Evolutionary conservation across 1,140 invertebrate species (phyloP).

Genomic region (Zaprionus davidi): DNA sequence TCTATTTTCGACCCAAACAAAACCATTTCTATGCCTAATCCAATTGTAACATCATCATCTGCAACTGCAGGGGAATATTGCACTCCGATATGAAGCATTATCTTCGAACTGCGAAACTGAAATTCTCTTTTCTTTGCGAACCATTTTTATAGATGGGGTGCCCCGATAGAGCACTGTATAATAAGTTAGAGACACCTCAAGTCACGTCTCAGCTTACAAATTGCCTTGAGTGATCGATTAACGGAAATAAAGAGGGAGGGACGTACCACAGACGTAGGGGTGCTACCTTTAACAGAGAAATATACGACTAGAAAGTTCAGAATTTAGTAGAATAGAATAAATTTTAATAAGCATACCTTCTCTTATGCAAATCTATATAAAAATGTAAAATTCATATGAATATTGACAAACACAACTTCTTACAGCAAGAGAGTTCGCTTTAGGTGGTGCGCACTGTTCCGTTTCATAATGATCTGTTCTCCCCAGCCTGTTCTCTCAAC

Average conservation of each 20-base stretch:
- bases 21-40: conserved; percentile 55
- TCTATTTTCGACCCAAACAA: conserved; percentile 78
- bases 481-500: neutral
- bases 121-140: neutral
- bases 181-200: neutral
- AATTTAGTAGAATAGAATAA: too few species aligned
- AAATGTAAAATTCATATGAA: too few species aligned
- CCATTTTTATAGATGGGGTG: neutral
- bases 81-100: neutral
- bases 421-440: too few species aligned
- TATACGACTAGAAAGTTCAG: too few species aligned
- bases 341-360: too few species aligned
- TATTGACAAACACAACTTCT: too few species aligned
- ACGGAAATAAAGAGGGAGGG: neutral
- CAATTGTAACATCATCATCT: conserved; percentile 21
- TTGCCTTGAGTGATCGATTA: neutral
- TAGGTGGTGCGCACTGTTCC: neutral
- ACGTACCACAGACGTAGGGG: too few species aligned
- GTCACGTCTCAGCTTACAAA: neutral
- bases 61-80: neutral
- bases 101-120: neutral
- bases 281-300: too few species aligned
- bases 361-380: too few species aligned
- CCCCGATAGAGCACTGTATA: neutral
- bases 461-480: neutral